Base-by-base conservation (phyloP, 2,113 vertebrate species). In the Egretta garzetta region DNA sequence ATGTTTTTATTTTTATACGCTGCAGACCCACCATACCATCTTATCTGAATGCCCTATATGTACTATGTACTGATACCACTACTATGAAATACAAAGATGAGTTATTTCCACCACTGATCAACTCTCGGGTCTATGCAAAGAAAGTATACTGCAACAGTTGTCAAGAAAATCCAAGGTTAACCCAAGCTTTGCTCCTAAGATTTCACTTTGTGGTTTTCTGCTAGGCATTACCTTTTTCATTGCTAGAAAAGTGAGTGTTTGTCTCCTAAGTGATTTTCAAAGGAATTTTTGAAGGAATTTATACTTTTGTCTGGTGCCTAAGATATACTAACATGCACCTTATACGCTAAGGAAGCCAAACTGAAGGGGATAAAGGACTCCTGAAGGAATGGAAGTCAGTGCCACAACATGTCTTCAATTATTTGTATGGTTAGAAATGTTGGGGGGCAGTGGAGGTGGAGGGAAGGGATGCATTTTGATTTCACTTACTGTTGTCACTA, bases 371-470 rank as follows among this genome's bases (percentile, higher is more conserved):
- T 6, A 60, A 63, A 70, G 26, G 28, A 43, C 26, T 52, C 39
- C 39, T 41, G 16, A 47, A 53, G 30, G 30, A 30, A 67, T 1
- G 3, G 18, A 26, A 70, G 27, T 12, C 81, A 67, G 37, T 50
- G 56, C 41, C 80, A 64, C 32, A 59, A 56, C 20, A 14, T 1
- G 0, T 13, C 16, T 56, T 35, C 52, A 21, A 12, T 28, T 30
- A 7, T 11, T 35, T 55, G 17, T 33, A 17, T 4, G 10, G 18
- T 67, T 55, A 56, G 32, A 79, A 94, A 71, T 18, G 30, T 1
- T 67, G 21, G 7, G 23, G 30, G 39, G 64, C 9, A 5, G n/a
- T 16, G 1, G 1, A 8, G 4, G 4, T 21, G 18, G 12, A 70
- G 26, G 6, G 41, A 60, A 82, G 8, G 27, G 3, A 53, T 33